phyloP scores from a whole-genome alignment of 2,888 invertebrate genomes.

The Pediacus dermestoides region DNA sequence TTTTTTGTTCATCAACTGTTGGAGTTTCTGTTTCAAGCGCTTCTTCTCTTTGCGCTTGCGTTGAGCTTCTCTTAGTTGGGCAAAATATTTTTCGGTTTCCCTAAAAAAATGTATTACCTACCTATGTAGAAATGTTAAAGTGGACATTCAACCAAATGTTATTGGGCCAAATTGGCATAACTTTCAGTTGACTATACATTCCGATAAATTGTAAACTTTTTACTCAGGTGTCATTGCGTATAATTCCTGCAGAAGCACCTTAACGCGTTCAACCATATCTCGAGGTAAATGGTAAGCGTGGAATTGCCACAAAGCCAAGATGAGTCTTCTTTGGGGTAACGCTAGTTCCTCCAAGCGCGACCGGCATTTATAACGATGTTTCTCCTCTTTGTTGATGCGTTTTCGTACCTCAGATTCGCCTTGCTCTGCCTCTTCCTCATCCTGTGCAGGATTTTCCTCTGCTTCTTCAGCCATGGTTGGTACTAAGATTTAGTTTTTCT shows the following conservation, averaged over 20 bases:
- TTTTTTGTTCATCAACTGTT: constrained; percentile 23
- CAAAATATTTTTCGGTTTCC: constrained; percentile 60
- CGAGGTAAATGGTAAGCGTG: constrained; percentile 52
- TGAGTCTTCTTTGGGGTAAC: constrained; percentile 52
- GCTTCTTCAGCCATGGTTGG: too few relatives aligned
- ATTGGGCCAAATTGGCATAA: too few relatives aligned
- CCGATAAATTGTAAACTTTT: too few relatives aligned
- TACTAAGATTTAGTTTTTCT: too few relatives aligned
- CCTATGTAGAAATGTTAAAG: too few relatives aligned
- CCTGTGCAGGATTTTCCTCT: not conserved
- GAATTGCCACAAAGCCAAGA: constrained; percentile 55
- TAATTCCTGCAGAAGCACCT: constrained; percentile 54
- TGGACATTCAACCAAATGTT: too few relatives aligned
- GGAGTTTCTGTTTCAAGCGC: constrained; percentile 30
- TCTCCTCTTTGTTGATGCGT: not conserved
- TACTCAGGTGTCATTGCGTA: constrained; percentile 44
- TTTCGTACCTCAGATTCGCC: constrained; percentile 1
- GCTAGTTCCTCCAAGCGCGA: constrained; percentile 54
- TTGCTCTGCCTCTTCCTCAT: not conserved
- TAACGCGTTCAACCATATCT: constrained; percentile 54
- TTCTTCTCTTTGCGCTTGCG: constrained; percentile 23
- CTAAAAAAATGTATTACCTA: constrained; percentile 39
- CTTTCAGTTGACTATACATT: too few relatives aligned
- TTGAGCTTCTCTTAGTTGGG: constrained; percentile 43
- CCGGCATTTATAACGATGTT: constrained; percentile 29